Conservation (phyloP, 2,888 invertebrate species). For the Diploptera punctata region DNA sequence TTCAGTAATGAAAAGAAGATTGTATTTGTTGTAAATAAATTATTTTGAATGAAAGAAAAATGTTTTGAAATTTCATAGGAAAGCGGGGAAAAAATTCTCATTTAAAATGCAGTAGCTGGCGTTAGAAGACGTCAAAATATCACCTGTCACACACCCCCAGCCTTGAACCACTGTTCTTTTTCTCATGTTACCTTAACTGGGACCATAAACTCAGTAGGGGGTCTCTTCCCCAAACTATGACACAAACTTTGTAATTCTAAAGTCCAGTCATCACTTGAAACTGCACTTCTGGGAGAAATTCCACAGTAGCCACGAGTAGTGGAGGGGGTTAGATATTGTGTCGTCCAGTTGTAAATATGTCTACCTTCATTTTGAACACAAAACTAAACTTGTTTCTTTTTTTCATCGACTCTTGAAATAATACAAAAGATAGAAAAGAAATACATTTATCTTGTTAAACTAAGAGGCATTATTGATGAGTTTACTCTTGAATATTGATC, state of each 20-base stretch:
- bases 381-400: too few species aligned
- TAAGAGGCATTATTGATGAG: too few species aligned
- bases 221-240: neutral
- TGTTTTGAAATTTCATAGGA: too few species aligned
- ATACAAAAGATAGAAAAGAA: neutral
- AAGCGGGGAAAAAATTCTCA: too few species aligned
- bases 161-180: neutral
- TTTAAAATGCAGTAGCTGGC: too few species aligned
- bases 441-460: slow-evolving; percentile 1
- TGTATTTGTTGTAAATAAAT: too few species aligned
- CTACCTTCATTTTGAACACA: neutral
- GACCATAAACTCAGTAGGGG: slow-evolving; percentile 27
- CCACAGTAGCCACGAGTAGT: neutral
- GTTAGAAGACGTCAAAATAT: neutral
- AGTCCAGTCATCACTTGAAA: slow-evolving; percentile 23
- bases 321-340: too few species aligned
- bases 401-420: neutral
- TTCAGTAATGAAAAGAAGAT: too few species aligned
- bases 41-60: too few species aligned
- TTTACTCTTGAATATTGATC: neutral
- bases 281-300: neutral
- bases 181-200: neutral
- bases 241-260: slow-evolving; percentile 9
- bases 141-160: neutral
- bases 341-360: slow-evolving; percentile 16